Evolutionary conservation across 2,888 invertebrate species (phyloP), one percentile per base, ranked within the genome.

Genomic region (Polydesmus complanatus): DNA sequence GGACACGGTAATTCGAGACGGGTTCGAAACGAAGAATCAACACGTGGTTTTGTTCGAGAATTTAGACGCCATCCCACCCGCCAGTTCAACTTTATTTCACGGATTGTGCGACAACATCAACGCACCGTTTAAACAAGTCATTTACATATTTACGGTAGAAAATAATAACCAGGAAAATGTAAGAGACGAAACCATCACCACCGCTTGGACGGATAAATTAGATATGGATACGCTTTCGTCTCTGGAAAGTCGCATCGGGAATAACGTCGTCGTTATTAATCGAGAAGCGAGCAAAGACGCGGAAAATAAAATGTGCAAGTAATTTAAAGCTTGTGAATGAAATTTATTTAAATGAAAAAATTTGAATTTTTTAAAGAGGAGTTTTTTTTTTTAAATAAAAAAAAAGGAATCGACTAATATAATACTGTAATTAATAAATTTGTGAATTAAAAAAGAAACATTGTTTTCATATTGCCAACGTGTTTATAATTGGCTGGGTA

Each of bases 241-340:
- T 21, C 54, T 60, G n/a, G 60, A 60, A 21, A 55, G 55, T 55
- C 3, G 60, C 5, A 60, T 60, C 25, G 60, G 60, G 5, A 54
- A 54, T n/a, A 18, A 26, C n/a, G 23, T 54, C 11, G 54, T 26
- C 3, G n/a, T 11, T 26, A 26, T 54, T 37, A 37, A n/a, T n/a
- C n/a, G n/a, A n/a, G n/a, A n/a, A n/a, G n/a, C n/a, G n/a, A n/a
- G n/a, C n/a, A n/a, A n/a, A n/a, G n/a, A n/a, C n/a, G n/a, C n/a
- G n/a, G n/a, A n/a, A n/a, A n/a, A n/a, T n/a, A n/a, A n/a, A n/a
- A n/a, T n/a, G n/a, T n/a, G n/a, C n/a, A n/a, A n/a, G n/a, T n/a
- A n/a, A n/a, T n/a, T n/a, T n/a, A n/a, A n/a, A n/a, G n/a, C n/a
- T n/a, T n/a, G n/a, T n/a, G n/a, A n/a, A n/a, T n/a, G n/a, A n/a